Conservation (phyloP, 2,888 invertebrate genomes). For the Epinotia bilunana region DNA sequence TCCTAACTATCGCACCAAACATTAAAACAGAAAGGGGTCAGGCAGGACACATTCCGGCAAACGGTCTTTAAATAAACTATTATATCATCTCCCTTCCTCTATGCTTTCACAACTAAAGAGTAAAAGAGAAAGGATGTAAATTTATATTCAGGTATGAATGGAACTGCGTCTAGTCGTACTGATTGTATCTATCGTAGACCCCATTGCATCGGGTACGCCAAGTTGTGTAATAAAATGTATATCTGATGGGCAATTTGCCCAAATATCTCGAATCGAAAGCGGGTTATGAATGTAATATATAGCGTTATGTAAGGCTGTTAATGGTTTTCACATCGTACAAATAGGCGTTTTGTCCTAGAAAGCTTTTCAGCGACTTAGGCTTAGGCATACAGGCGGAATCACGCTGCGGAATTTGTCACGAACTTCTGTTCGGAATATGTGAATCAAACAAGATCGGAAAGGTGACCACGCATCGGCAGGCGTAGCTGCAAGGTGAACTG, state of each 20-base stretch:
- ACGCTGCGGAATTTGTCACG: too few species aligned
- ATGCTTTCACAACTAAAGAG: neutral
- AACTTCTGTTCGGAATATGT: too few species aligned
- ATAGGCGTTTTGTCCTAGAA: neutral
- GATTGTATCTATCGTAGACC: slow-evolving; percentile 27
- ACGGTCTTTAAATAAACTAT: neutral
- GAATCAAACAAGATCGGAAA: too few species aligned
- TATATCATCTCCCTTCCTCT: neutral
- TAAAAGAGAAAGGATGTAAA: neutral
- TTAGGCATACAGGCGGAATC: too few species aligned
- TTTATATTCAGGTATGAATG: neutral
- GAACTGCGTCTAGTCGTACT: neutral
- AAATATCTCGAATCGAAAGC: slow-evolving; percentile 35
- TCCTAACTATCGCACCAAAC: neutral
- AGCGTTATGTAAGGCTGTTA: slow-evolving; percentile 1
- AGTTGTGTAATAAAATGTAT: slow-evolving; percentile 43
- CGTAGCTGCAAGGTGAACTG: too few species aligned
- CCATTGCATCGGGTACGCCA: slow-evolving; percentile 31
- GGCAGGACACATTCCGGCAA: neutral
- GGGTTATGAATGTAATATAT: slow-evolving; percentile 6
- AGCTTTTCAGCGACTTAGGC: neutral
- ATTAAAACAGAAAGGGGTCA: neutral
- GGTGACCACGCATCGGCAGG: too few species aligned
- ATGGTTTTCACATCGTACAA: neutral
- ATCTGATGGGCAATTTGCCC: slow-evolving; percentile 44